These are phyloP conservation scores for Verasper variegatus DNA, from an alignment of 2,113 vertebrate species.

Conservation along the genomic window DNA sequence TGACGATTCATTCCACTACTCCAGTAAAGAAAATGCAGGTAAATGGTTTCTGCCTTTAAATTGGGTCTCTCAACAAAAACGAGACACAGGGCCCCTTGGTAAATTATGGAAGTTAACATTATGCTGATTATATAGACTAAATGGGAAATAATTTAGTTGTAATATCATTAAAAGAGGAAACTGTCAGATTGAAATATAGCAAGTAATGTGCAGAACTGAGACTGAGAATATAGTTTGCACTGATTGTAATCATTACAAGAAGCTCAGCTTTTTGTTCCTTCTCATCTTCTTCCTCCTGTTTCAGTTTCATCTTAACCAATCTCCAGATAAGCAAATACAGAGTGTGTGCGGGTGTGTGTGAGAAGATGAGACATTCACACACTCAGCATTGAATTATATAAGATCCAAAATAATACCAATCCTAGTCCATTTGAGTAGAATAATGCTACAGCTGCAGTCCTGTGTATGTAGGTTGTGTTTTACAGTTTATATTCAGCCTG, in stretches of 20 bases:
- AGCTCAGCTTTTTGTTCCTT: not conserved
- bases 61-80: no score
- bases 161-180: no score
- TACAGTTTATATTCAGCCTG: slow-evolving; percentile 12
- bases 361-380: not conserved
- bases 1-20: no score
- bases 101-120: no score
- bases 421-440: slow-evolving; percentile 16
- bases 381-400: slow-evolving; percentile 13
- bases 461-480: slow-evolving; percentile 31
- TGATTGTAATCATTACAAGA: not conserved
- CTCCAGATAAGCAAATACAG: not conserved
- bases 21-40: no score
- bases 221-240: no score
- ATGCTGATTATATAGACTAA: no score
- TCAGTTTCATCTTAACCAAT: not conserved
- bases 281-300: not conserved
- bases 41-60: no score
- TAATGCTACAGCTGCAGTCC: not conserved
- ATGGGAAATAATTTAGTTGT: no score
- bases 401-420: not conserved
- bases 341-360: not conserved
- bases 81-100: no score
- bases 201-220: no score
- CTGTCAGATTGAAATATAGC: no score